Evolutionary conservation across 2,888 invertebrate genomes (phyloP), one percentile per base, ranked within the genome.

Genomic region (Eubasilissa splendida): DNA sequence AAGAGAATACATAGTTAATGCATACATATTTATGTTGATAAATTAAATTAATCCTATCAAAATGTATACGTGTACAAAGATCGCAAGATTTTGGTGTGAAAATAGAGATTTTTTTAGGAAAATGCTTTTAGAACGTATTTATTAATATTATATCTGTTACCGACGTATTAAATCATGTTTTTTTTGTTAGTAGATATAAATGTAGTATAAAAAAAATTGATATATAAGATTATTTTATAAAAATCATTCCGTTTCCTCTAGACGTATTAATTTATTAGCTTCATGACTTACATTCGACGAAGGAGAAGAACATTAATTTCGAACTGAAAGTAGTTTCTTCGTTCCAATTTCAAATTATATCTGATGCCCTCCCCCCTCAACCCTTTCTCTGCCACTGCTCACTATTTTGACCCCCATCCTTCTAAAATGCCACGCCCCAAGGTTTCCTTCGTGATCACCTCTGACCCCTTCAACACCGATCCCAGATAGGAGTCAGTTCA

Each of bases 381-480:
- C 71, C 33, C 65, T 56, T 65, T 59, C 77, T 42, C 59, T 68
- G 70, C 77, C 77, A 77, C 70, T 59, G 68, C 66, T 54, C 56
- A 68, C 70, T 70, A 77, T 70, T 77, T 73, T 78, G 78, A 78
- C 78, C 78, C 73, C 78, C 78, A 78, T 78, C 78, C 73, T 78
- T 78, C 78, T 71, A 70, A 42, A 58, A 52, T 31, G 59, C 76
- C 80, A 60, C 80, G 80, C 80, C 80, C 76, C 76, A n/a, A 59
- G 33, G 75, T 54, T 80, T 76, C 76, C 82, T 78, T 79, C 83
- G 83, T 81, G 83, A 83, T 80, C 79, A 81, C 83, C 83, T 78
- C 59, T 83, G 83, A 82, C 82, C 76, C 76, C 80, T 81, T 81
- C 83, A 83, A 83, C 83, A 83, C 83, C 83, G 83, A 83, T 83